Evolutionary conservation across 2,113 vertebrate species (phyloP), one percentile per base, ranked within the genome.

Genomic region (Istiophorus platypterus): DNA sequence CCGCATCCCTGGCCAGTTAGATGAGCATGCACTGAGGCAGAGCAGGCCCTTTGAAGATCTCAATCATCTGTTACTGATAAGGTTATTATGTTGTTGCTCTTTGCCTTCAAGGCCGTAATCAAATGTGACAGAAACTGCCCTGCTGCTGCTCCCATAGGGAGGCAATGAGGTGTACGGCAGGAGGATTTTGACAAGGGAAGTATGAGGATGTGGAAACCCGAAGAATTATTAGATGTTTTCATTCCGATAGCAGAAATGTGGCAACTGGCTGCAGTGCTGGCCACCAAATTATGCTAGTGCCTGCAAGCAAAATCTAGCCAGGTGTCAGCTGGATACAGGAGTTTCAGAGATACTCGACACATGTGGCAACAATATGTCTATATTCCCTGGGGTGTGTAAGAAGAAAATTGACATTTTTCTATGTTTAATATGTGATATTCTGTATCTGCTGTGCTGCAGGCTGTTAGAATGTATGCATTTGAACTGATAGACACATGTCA

Each of bases 1-100:
- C 72, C 59, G 82, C 72, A 82, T 88, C 80, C 70, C 81, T 37
- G 72, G 76, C 82, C 86, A 87, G 88, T 80, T 79, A 81, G 88
- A 88, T 84, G 90, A 89, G 78, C 85, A 80, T 76, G 84, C 85
- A 87, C 56, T 59, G 68, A 81, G 85, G 91, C 92, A 89, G 90
- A 92, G 80, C 81, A 68, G 87, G 82, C 82, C 76, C 91, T 95
- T 94, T 92, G 92, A 94, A 94, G 88, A 93, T 94, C 89, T 93
- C 91, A 90, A 92, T 94, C 93, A 90, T 93, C 87, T 90, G 85
- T 62, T 91, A 90, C 91, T 90, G 92, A 94, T 94, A 89, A 91
- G 85, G 89, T 89, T 91, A 92, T 93, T 93, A 92, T 90, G 85
- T 81, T 88, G 80, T 88, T 92, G 90, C 89, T 90, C 89, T 90